These are phyloP conservation scores for Alviniconcha strummeri DNA, from an alignment of 2,888 invertebrate genomes.

Conservation along the genomic window DNA sequence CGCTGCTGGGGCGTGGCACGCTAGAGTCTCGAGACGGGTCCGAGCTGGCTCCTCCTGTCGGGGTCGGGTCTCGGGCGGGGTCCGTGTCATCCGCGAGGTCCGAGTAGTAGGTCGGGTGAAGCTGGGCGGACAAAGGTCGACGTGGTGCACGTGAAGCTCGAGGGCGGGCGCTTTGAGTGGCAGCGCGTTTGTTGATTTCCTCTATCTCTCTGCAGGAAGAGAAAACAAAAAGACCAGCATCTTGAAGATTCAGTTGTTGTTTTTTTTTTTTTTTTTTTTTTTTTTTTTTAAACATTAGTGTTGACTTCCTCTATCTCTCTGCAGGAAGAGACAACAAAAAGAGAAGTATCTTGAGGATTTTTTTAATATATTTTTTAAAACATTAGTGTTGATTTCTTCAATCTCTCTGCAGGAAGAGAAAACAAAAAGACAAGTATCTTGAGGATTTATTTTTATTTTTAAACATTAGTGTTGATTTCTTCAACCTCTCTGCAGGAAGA, in stretches of 20 bases:
- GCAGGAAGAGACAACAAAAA: background rate
- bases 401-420: conserved; percentile 20
- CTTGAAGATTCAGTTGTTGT: too few relatives aligned
- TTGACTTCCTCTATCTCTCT: conserved; percentile 30
- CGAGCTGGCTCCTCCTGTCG: background rate
- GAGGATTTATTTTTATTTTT: too few relatives aligned
- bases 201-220: conserved; percentile 24
- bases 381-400: conserved; percentile 19
- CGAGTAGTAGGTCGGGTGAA: conserved; percentile 7
- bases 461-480: conserved; percentile 17
- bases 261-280: too few relatives aligned
- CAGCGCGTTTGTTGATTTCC: conserved; percentile 22
- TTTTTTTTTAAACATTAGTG: background rate
- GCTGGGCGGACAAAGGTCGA: conserved; percentile 13
- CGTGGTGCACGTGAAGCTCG: background rate
- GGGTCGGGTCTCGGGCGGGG: background rate
- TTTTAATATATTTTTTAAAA: too few relatives aligned
- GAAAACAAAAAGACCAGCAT: background rate
- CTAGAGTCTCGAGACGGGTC: background rate
- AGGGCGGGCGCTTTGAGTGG: background rate
- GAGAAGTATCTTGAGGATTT: too few relatives aligned
- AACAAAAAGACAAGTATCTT: background rate
- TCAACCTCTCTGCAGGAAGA: conserved; percentile 22
- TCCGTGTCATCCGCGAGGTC: conserved; percentile 30
- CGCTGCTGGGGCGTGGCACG: background rate